Base-by-base conservation (phyloP, 2,113 vertebrate species). In the Menura novaehollandiae region DNA sequence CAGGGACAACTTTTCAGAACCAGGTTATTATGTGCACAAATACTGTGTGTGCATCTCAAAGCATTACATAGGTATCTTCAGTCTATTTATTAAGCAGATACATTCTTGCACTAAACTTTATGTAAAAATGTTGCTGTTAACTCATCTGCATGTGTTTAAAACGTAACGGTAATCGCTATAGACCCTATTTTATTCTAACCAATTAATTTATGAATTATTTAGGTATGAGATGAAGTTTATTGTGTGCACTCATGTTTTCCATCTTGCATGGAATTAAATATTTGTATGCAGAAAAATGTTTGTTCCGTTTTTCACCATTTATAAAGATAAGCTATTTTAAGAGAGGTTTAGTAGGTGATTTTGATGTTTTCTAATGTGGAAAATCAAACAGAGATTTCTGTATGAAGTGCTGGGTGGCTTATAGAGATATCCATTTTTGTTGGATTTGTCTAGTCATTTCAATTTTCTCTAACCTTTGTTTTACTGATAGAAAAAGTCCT, bases 1-100 rank as follows among this genome's bases (percentile, higher is more conserved):
- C 93, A 86, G 89, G 97, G 88, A 97, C 85, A 98, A 97, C 96
- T 98, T 98, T 98, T 98, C 97, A 97, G 97, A 98, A 94, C 93
- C 97, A 98, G 97, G 98, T 98, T 98, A 95, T 97, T 97, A 96
- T 62, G 96, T 97, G 96, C 97, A 98, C 98, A 98, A 93, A 92
- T 98, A 91, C 93, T 97, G 88, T 98, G 97, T 98, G 98, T 98
- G 97, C 96, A 98, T 96, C 97, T 98, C 97, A 95, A 96, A 98
- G 97, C 97, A 98, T 95, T 97, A 95, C 98, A 88, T 98, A 97
- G 96, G 95, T 98, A 90, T 98, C 97, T 98, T 98, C 89, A 94
- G 71, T 88, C 82, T 97, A 93, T 98, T 98, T 98, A 97, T 97
- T 97, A 96, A 97, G 92, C 85, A 92, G 95, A 93, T 85, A 93